A percentile compares a stretch with the other conserved stretches of the same genome.
Conservation (phyloP, 2,797 vertebrate genomes). For the Phaenicophaeus curvirostris region DNA sequence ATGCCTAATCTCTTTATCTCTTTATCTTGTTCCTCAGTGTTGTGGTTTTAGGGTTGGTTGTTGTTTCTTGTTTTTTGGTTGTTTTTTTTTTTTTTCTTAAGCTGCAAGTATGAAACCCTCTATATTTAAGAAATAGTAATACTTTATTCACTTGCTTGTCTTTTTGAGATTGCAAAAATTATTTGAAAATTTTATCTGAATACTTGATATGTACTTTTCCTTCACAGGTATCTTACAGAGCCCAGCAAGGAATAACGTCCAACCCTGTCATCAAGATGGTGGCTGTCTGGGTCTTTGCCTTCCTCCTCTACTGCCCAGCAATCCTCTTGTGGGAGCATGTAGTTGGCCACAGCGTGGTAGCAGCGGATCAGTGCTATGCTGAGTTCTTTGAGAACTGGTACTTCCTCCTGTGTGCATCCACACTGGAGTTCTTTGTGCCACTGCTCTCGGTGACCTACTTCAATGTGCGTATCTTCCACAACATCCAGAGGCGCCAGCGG, state of each 20-base stretch:
- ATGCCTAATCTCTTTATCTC: neutral
- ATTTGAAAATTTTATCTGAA: neutral
- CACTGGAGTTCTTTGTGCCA: slow-evolving; percentile 88
- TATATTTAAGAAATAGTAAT: neutral
- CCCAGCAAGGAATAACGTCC: slow-evolving; percentile 75
- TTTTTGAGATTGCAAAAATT: neutral
- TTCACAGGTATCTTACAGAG: slow-evolving; percentile 84
- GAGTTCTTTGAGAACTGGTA: slow-evolving; percentile 88
- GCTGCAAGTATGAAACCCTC: neutral
- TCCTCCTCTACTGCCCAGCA: slow-evolving; percentile 84
- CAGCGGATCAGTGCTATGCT: slow-evolving; percentile 76
- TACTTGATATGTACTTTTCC: neutral
- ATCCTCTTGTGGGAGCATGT: slow-evolving; percentile 83
- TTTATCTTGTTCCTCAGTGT: neutral
- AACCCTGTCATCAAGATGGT: slow-evolving; percentile 82
- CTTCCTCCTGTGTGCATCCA: slow-evolving; percentile 85
- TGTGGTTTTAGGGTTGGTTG: neutral
- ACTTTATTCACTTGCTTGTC: neutral
- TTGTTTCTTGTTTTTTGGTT: neutral
- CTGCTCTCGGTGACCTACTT: slow-evolving; percentile 87
- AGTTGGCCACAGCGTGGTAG: slow-evolving; percentile 69
- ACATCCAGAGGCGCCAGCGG: slow-evolving; percentile 80
- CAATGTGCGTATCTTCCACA: slow-evolving; percentile 87
- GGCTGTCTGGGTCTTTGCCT: slow-evolving; percentile 85
- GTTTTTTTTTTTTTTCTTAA: too few species aligned